phyloP scores from a whole-genome alignment of 1,140 invertebrate species.

The Dendroctonus valens region DNA sequence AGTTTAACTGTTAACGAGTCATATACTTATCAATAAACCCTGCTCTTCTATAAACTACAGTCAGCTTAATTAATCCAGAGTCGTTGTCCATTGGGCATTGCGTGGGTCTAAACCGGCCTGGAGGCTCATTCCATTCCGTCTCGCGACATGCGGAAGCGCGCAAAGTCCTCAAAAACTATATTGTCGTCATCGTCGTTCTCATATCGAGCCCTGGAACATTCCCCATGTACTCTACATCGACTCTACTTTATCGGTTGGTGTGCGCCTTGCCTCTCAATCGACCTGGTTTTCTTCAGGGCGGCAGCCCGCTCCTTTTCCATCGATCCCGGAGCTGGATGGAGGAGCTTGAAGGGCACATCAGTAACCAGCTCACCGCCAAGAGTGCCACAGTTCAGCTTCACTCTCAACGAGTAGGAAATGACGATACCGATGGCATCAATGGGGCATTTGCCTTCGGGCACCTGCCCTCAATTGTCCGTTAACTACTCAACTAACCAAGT shows the following conservation, averaged over 20 bases:
- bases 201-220: slow-evolving; percentile 58
- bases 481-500: not conserved
- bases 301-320: slow-evolving; percentile 68
- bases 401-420: slow-evolving; percentile 84
- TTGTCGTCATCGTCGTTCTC: slow-evolving; percentile 84
- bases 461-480: slow-evolving; percentile 9
- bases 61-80: too few relatives aligned
- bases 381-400: slow-evolving; percentile 86
- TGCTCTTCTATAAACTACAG: too few relatives aligned
- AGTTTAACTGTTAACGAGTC: too few relatives aligned
- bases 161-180: slow-evolving; percentile 89
- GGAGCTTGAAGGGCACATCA: slow-evolving; percentile 87
- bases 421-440: slow-evolving; percentile 86
- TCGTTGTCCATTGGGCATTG: too few relatives aligned
- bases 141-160: slow-evolving; percentile 70
- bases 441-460: slow-evolving; percentile 76
- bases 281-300: slow-evolving; percentile 78
- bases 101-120: too few relatives aligned
- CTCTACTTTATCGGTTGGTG: not conserved
- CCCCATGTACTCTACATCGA: too few relatives aligned
- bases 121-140: slow-evolving; percentile 66
- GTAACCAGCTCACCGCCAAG: slow-evolving; percentile 84
- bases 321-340: slow-evolving; percentile 72
- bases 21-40: too few relatives aligned
- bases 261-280: slow-evolving; percentile 60